Base-by-base conservation (phyloP, 2,888 invertebrate species). In the Scaptomyza cyrtandrae region DNA sequence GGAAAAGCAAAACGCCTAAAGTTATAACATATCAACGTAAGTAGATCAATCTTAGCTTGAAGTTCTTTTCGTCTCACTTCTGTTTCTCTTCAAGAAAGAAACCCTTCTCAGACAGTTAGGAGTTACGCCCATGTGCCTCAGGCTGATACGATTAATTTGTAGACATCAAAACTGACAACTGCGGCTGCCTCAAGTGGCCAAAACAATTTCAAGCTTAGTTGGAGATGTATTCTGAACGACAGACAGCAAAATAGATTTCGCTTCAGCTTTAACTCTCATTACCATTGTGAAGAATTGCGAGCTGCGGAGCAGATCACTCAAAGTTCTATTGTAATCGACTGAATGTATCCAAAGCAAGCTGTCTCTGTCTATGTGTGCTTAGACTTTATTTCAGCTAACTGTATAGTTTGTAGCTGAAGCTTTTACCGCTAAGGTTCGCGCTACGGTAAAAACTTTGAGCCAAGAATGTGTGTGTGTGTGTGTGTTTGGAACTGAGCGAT, bases 371-470 rank as follows among this genome's bases (percentile, higher is more conserved):
- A 24, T 54, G 24, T 56, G 31, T 56, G 72, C 33, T 70, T 45
- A 61, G 59, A 60, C 69, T 80, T 72, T 75, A 76, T 79, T 80
- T 78, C 71, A 80, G 70, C 74, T 92, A 92, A 92, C 92, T 89
- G 92, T 92, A 91, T 88, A 89, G 90, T 91, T 91, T 92, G 92
- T 92, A 92, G 92, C 90, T 90, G 91, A 89, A 87, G 90, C 86
- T 89, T 91, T 91, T 92, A 92, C 92, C 92, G 92, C 92, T 92
- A 92, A 89, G 89, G 91, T 92, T 92, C 91, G 92, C 88, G 89
- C 85, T 91, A 92, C 91, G 91, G 91, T 91, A 90, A 91, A 90
- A 90, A 89, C 73, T 84, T 87, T 87, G 76, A 89, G 83, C 71
- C 60, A 72, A 79, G 76, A 75, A 79, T 73, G 66, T 55, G 54